A percentile compares a stretch with the other conserved stretches of the same genome.
phyloP scores from a whole-genome alignment of 2,797 vertebrate species.

The Benthosema pterotum region DNA sequence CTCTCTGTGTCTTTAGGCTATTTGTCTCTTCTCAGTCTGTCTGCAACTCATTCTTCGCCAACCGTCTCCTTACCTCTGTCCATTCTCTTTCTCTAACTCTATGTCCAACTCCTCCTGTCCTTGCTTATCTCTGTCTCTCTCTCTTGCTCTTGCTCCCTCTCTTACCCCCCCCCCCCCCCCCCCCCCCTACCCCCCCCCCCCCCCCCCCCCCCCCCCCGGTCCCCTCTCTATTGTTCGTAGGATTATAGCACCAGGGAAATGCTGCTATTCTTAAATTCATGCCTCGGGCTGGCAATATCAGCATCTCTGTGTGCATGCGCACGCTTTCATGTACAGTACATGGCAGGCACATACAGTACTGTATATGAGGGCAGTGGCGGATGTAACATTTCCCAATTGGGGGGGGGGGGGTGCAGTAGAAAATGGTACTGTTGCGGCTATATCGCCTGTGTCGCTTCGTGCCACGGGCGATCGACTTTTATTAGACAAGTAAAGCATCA shows the following conservation, averaged over 20 bases:
- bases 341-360: no score
- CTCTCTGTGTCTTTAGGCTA: conserved; percentile 2
- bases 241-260: conserved; percentile 48
- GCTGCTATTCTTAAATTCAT: conserved; percentile 53
- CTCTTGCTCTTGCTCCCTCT: conserved; percentile 4
- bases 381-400: no score
- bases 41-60: conserved; percentile 9
- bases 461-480: no score
- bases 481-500: no score
- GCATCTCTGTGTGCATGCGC: conserved; percentile 21
- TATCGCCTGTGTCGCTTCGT: no score
- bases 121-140: conserved; percentile 15
- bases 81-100: conserved; percentile 17
- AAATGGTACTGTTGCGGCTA: no score
- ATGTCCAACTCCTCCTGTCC: conserved; percentile 7
- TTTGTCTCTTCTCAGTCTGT: conserved; percentile 12
- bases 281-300: conserved; percentile 40
- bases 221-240: conserved; percentile 41
- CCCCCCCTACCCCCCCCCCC: background rate
- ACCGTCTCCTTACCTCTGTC: conserved; percentile 7
- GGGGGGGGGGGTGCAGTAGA: no score
- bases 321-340: conserved; percentile 4
- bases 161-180: background rate
- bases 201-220: background rate
- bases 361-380: no score